Conservation (phyloP, 2,113 vertebrate species). For the Xiphias gladius region DNA sequence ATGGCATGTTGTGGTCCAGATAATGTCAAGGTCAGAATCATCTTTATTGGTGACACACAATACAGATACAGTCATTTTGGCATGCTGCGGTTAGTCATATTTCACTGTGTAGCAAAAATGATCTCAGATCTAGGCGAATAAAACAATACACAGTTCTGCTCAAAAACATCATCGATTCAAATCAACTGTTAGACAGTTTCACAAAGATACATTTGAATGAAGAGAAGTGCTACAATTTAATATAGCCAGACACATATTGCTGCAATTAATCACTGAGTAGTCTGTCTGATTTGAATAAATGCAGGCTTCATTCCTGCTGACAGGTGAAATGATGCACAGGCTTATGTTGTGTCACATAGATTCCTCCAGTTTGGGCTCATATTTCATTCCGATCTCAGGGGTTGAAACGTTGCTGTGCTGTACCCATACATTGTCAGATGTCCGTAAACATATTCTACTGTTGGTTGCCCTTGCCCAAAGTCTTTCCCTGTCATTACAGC, state of each 20-base stretch:
- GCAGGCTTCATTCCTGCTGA: constrained; percentile 43
- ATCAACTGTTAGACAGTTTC: not conserved
- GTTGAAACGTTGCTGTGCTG: constrained; percentile 38
- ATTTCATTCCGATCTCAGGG: constrained; percentile 50
- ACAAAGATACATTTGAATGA: constrained; percentile 15
- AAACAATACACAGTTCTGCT: not conserved
- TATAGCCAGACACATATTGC: constrained; percentile 25
- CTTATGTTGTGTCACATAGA: constrained; percentile 49
- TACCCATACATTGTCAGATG: constrained; percentile 62
- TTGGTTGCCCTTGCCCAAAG: constrained; percentile 46
- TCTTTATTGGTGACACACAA: constrained; percentile 20
- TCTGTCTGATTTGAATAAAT: constrained; percentile 39
- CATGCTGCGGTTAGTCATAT: constrained; percentile 13
- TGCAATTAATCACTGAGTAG: constrained; percentile 27
- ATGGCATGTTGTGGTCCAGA: constrained; percentile 15
- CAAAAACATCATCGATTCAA: not conserved
- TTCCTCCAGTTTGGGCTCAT: constrained; percentile 55
- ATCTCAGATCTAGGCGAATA: not conserved
- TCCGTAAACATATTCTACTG: constrained; percentile 66
- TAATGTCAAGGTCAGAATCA: constrained; percentile 6
- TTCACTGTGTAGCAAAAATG: constrained; percentile 2
- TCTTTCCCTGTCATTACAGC: constrained; percentile 61
- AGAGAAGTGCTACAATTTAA: constrained; percentile 10
- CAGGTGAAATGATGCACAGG: constrained; percentile 66
- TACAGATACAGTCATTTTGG: constrained; percentile 15